Conservation (phyloP, 2,888 invertebrate species). For the Plebejus melissa region DNA sequence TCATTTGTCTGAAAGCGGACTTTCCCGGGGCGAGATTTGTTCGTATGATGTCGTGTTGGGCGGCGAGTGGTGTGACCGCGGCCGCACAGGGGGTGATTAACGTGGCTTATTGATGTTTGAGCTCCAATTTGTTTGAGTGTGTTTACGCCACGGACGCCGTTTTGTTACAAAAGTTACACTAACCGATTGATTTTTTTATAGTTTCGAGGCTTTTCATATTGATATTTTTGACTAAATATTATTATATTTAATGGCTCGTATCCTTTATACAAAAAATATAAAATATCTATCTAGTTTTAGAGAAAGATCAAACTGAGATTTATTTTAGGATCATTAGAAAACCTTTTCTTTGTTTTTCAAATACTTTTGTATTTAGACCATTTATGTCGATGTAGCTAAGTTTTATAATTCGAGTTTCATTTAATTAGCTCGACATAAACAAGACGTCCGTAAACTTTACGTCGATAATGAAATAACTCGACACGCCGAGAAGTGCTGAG, state of each 20-base stretch:
- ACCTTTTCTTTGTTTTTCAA: too few species aligned
- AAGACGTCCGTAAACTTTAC: not conserved
- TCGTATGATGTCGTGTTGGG: slow-evolving; percentile 38
- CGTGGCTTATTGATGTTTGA: slow-evolving; percentile 38
- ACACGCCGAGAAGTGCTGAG: not conserved
- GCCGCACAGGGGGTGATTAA: slow-evolving; percentile 37
- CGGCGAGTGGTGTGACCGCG: slow-evolving; percentile 33
- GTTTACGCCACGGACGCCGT: slow-evolving; percentile 41
- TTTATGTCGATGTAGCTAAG: not conserved
- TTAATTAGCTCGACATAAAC: slow-evolving; percentile 2
- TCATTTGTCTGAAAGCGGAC: slow-evolving; percentile 66
- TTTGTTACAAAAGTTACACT: slow-evolving; percentile 28
- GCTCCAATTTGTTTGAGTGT: slow-evolving; percentile 52
- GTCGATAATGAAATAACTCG: slow-evolving; percentile 6
- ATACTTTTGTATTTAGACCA: too few species aligned
- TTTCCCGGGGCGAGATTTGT: slow-evolving; percentile 51
- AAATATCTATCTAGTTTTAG: not conserved
- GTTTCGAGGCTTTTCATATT: not conserved
- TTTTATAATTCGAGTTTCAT: not conserved
- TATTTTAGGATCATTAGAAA: too few species aligned
- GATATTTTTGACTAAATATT: not conserved
- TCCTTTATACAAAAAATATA: not conserved
- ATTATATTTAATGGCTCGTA: not conserved
- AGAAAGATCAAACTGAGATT: not conserved
- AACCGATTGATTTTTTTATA: not conserved